Conservation (phyloP, 2,113 vertebrate species). For the Cololabis saira region DNA sequence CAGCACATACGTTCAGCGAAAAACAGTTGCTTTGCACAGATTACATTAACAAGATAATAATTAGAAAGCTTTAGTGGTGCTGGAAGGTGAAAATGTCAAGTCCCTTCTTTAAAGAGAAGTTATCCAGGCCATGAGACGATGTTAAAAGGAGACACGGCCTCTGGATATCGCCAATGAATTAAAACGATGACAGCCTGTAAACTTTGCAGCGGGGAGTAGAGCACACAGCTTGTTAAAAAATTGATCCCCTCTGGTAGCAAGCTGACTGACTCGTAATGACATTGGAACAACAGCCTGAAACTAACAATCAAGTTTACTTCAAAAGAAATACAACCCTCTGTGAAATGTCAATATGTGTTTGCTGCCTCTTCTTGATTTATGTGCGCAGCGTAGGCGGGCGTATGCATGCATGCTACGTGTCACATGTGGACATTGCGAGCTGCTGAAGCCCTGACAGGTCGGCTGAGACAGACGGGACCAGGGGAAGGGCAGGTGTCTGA, state of each 20-base stretch:
- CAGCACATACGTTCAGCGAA: neutral
- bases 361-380: constrained; percentile 47
- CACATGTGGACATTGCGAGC: constrained; percentile 18
- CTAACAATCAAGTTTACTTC: constrained; percentile 45
- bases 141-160: constrained; percentile 28
- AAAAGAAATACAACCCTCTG: constrained; percentile 46
- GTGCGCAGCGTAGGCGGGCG: constrained; percentile 11
- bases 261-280: constrained; percentile 40
- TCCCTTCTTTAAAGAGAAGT: neutral
- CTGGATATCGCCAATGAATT: constrained; percentile 20
- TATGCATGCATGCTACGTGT: constrained; percentile 24
- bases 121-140: neutral
- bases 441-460: constrained; percentile 17
- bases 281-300: constrained; percentile 50
- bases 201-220: constrained; percentile 43
- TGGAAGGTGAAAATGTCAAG: constrained; percentile 2
- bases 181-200: constrained; percentile 39
- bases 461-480: constrained; percentile 37
- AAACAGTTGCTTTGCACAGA: neutral
- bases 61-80: neutral
- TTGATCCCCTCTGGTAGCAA: constrained; percentile 43
- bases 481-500: constrained; percentile 37
- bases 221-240: constrained; percentile 43
- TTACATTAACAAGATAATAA: neutral
- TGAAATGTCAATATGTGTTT: constrained; percentile 50